These are phyloP conservation scores for Ancistrus triradiatus DNA, from an alignment of 2,113 vertebrate species.

Conservation along the genomic window DNA sequence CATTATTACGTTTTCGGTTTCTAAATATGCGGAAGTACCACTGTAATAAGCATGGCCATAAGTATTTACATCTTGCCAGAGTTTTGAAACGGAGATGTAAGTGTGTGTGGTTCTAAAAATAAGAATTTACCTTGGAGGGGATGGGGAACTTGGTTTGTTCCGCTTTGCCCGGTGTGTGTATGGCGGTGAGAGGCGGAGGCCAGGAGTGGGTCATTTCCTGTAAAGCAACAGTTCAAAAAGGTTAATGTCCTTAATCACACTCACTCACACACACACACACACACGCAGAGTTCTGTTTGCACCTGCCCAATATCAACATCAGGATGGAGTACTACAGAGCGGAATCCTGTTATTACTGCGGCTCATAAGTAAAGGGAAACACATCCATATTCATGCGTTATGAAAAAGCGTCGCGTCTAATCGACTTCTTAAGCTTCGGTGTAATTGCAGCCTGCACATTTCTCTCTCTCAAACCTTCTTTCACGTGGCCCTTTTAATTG, in stretches of 20 bases:
- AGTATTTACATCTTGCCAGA: too few relatives aligned
- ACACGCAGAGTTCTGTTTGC: slow-evolving; percentile 1
- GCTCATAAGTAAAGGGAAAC: slow-evolving; percentile 25
- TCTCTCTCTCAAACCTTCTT: slow-evolving; percentile 25
- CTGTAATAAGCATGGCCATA: too few relatives aligned
- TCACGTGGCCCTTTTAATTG: slow-evolving; percentile 25
- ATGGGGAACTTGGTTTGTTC: slow-evolving; percentile 80
- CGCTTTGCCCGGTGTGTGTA: slow-evolving; percentile 78
- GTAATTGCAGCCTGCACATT: slow-evolving; percentile 12
- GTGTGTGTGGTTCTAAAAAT: slow-evolving; percentile 4
- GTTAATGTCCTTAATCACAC: slow-evolving; percentile 1
- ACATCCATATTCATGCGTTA: slow-evolving; percentile 31
- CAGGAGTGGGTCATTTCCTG: slow-evolving; percentile 96
- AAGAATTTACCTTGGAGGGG: slow-evolving; percentile 75
- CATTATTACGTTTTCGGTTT: too few relatives aligned
- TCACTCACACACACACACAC: not conserved
- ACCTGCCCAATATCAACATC: slow-evolving; percentile 16
- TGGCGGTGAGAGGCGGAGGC: slow-evolving; percentile 87
- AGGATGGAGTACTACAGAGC: slow-evolving; percentile 4
- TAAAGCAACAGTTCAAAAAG: slow-evolving; percentile 23
- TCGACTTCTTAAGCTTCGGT: slow-evolving; percentile 18
- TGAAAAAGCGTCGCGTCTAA: slow-evolving; percentile 19
- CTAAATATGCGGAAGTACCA: too few relatives aligned
- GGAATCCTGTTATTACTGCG: slow-evolving; percentile 28
- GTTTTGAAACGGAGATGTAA: too few relatives aligned